phyloP scores from a whole-genome alignment of 2,888 invertebrate species.

The Epirrhoe tristata region DNA sequence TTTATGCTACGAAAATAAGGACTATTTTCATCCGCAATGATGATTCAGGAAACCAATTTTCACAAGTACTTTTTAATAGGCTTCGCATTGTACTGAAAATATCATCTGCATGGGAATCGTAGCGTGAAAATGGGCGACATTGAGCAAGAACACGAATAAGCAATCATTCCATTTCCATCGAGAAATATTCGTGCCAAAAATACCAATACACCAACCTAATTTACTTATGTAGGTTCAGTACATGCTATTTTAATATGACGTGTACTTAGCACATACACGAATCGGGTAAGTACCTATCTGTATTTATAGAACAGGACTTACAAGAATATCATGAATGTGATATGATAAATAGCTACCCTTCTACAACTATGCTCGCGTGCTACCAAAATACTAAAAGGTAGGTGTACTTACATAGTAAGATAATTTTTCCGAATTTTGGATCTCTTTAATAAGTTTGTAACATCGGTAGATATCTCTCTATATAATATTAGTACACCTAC shows the following conservation, averaged over 20 bases:
- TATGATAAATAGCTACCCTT: too few species aligned
- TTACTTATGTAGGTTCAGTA: conserved; percentile 17
- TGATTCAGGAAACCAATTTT: conserved; percentile 32
- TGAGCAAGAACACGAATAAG: conserved; percentile 30
- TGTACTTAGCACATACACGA: not conserved
- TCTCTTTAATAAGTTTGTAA: too few species aligned
- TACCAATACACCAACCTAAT: conserved; percentile 13
- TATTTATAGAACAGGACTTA: not conserved
- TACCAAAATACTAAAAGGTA: too few species aligned
- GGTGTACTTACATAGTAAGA: too few species aligned
- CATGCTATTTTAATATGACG: conserved; percentile 17
- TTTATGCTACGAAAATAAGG: not conserved
- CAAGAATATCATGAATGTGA: too few species aligned
- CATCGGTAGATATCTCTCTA: too few species aligned
- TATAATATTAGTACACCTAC: too few species aligned
- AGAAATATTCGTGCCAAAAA: conserved; percentile 23
- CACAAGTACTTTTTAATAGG: conserved; percentile 32
- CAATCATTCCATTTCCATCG: conserved; percentile 30
- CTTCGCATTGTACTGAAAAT: conserved; percentile 36
- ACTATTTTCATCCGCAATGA: conserved; percentile 22
- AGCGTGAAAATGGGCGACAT: conserved; percentile 36
- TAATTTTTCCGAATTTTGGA: too few species aligned
- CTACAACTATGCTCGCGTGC: too few species aligned
- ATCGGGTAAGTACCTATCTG: too few species aligned
- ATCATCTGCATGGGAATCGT: conserved; percentile 36